phyloP scores from a whole-genome alignment of 2,797 vertebrate species.

The Coilia nasus region DNA sequence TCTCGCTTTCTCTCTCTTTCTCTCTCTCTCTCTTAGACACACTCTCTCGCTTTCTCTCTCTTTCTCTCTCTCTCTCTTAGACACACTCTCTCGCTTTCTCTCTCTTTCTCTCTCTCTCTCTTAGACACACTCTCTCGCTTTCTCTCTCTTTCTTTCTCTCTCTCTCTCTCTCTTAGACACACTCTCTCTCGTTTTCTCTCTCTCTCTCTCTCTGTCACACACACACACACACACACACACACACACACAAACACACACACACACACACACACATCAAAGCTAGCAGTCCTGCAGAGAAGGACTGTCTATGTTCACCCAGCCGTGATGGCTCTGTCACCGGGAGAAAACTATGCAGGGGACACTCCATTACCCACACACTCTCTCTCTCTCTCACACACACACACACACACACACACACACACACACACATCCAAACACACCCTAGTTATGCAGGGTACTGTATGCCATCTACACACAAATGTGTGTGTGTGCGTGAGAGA shows the following conservation, averaged over 20 bases:
- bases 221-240: neutral
- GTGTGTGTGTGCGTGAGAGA: too few species aligned
- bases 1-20: too few species aligned
- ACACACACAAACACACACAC: neutral
- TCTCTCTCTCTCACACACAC: neutral
- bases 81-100: neutral
- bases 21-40: neutral
- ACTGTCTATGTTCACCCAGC: neutral
- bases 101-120: too few species aligned
- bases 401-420: neutral
- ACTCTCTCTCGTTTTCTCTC: too few species aligned
- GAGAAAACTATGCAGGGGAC: neutral
- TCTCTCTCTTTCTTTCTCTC: neutral
- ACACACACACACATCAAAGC: neutral
- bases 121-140: too few species aligned
- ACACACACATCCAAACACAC: neutral
- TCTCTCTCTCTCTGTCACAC: too few species aligned
- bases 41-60: too few species aligned
- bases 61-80: too few species aligned
- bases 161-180: too few species aligned
- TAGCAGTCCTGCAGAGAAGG: neutral
- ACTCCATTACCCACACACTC: neutral
- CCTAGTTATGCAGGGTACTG: neutral
- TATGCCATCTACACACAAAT: neutral
- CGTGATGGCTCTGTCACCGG: neutral